A percentile compares a stretch with the other conserved stretches of the same genome.
phyloP scores from a whole-genome alignment of 1,140 invertebrate genomes.

The Batillaria attramentaria region DNA sequence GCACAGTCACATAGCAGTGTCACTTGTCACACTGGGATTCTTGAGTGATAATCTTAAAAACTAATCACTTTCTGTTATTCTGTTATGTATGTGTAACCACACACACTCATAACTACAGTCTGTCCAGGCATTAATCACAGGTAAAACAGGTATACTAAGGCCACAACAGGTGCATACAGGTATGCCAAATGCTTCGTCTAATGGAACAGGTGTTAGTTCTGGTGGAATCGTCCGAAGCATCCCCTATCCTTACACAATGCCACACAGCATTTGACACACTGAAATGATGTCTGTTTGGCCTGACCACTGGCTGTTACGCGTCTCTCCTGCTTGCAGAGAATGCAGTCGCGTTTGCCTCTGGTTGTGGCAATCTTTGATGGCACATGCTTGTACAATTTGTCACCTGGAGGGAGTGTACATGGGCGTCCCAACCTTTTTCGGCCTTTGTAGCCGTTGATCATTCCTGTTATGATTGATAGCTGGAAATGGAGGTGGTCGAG shows the following conservation, averaged over 20 bases:
- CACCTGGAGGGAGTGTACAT: neutral
- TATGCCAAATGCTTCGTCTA: too few relatives aligned
- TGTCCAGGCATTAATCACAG: too few relatives aligned
- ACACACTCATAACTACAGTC: too few relatives aligned
- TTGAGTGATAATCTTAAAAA: too few relatives aligned
- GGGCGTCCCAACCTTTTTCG: neutral
- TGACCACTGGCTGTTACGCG: neutral
- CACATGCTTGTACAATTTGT: neutral
- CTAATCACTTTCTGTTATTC: too few relatives aligned
- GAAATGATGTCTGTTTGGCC: neutral
- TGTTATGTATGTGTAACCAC: too few relatives aligned
- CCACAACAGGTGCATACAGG: too few relatives aligned
- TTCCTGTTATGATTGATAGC: neutral
- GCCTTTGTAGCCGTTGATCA: neutral
- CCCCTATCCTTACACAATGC: neutral
- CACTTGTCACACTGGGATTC: too few relatives aligned
- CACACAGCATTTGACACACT: neutral
- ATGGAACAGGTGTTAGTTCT: too few relatives aligned
- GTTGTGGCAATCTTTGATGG: neutral
- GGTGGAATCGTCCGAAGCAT: neutral
- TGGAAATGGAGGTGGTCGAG: neutral
- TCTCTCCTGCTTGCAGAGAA: neutral
- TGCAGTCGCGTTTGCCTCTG: neutral
- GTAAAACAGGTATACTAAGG: too few relatives aligned
- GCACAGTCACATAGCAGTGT: too few relatives aligned